Percentiles rank a stretch among this genome's conserved stretches.
Conservation (phyloP, 1,140 invertebrate species). For the Camponotus vicinus region DNA sequence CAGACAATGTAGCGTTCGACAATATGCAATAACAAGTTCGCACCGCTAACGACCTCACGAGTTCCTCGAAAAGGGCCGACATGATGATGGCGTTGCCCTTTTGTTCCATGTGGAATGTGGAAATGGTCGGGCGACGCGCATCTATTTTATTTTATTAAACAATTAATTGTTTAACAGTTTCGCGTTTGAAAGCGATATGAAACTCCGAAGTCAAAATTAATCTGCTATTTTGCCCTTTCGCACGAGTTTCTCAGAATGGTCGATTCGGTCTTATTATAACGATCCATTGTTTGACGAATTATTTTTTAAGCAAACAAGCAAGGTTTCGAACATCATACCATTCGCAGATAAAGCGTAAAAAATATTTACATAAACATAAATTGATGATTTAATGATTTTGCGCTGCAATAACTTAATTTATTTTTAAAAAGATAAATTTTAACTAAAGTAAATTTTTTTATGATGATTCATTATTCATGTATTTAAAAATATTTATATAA, state of each 20-base stretch:
- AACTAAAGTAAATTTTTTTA: not conserved
- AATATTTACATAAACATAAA: constrained; percentile 20
- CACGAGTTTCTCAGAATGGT: constrained; percentile 10
- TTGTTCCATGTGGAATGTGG: constrained; percentile 23
- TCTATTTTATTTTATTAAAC: constrained; percentile 42
- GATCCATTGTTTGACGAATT: constrained; percentile 41
- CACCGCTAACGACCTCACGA: constrained; percentile 54
- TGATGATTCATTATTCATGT: not conserved
- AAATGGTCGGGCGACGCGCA: not conserved
- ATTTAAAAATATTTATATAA: constrained; percentile 18
- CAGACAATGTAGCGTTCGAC: constrained; percentile 55
- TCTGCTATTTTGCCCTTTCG: constrained; percentile 29
- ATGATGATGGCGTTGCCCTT: constrained; percentile 29
- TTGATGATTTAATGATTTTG: not conserved
- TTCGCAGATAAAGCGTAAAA: not conserved
- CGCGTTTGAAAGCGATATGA: constrained; percentile 8
- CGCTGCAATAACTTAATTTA: not conserved
- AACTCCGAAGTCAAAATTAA: constrained; percentile 20
- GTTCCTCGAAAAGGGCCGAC: constrained; percentile 48
- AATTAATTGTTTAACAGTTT: constrained; percentile 56
- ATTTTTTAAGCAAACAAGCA: constrained; percentile 21
- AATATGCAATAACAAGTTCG: constrained; percentile 64
- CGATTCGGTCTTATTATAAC: constrained; percentile 11
- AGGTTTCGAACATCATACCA: not conserved
- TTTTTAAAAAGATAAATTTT: not conserved